These are phyloP conservation scores for Andrena marginata DNA, from an alignment of 2,888 invertebrate species.

Conservation along the genomic window DNA sequence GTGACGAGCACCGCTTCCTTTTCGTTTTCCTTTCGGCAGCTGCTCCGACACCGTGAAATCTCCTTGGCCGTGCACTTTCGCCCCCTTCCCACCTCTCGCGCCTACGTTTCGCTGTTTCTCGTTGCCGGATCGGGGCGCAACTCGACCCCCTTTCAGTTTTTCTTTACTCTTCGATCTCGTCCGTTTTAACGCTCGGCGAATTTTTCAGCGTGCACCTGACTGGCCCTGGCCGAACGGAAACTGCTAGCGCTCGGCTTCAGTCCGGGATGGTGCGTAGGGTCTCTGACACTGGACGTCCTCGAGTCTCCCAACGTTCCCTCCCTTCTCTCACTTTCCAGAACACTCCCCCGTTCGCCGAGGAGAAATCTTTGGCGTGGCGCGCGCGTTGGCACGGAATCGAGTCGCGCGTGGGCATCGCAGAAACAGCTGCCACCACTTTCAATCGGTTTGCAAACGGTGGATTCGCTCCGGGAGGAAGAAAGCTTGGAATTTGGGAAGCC, in stretches of 20 bases:
- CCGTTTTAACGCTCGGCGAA: slow-evolving; percentile 67
- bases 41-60: slow-evolving; percentile 57
- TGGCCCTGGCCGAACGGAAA: slow-evolving; percentile 43
- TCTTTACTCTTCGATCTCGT: slow-evolving; percentile 49
- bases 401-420: not conserved
- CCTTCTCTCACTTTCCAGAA: not conserved
- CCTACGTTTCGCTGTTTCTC: not conserved
- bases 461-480: too few relatives aligned
- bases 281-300: slow-evolving; percentile 32
- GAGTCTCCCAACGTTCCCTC: slow-evolving; percentile 24
- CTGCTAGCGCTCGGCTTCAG: slow-evolving; percentile 39
- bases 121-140: not conserved
- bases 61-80: slow-evolving; percentile 43
- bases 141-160: slow-evolving; percentile 27
- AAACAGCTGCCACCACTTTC: not conserved
- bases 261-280: not conserved
- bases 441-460: slow-evolving; percentile 3
- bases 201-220: slow-evolving; percentile 66
- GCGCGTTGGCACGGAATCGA: slow-evolving; percentile 37
- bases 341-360: not conserved
- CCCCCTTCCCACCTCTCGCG: not conserved
- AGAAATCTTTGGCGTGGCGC: slow-evolving; percentile 4
- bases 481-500: not conserved
- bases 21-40: slow-evolving; percentile 49
- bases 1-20: slow-evolving; percentile 27